A percentile compares a stretch with the other conserved stretches of the same genome.
These are phyloP conservation scores for Teleiodes luculella DNA, from an alignment of 2,888 invertebrate genomes.

Conservation along the genomic window DNA sequence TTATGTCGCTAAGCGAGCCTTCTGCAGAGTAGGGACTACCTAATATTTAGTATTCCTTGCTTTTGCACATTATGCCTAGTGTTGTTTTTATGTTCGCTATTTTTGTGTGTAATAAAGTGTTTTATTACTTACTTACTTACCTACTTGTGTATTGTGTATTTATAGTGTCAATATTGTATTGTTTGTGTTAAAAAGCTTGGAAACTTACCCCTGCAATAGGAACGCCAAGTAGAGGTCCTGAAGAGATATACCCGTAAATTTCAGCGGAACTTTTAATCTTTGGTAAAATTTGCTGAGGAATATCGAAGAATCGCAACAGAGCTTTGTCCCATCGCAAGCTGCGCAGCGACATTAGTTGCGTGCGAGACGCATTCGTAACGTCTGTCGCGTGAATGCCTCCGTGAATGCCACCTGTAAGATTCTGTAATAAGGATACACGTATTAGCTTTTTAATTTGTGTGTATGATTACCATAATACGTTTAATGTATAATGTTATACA, in stretches of 20 bases:
- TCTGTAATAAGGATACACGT: constrained; percentile 52
- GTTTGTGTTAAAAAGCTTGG: too few relatives aligned
- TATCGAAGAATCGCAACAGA: constrained; percentile 91
- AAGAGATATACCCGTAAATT: constrained; percentile 89
- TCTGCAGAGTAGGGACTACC: too few relatives aligned
- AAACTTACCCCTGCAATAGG: constrained; percentile 91
- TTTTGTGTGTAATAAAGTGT: not conserved
- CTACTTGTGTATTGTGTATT: too few relatives aligned
- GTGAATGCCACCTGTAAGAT: constrained; percentile 78
- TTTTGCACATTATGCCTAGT: too few relatives aligned
- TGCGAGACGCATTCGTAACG: constrained; percentile 97
- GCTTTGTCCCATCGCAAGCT: constrained; percentile 94
- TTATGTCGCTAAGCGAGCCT: too few relatives aligned
- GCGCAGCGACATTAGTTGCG: constrained; percentile 95
- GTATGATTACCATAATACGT: too few relatives aligned
- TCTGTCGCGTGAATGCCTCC: constrained; percentile 90
- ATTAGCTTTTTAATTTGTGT: too few relatives aligned
- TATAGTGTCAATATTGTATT: too few relatives aligned
- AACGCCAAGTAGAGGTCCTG: constrained; percentile 86
- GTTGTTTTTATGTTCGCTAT: too few relatives aligned
- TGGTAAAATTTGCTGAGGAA: constrained; percentile 91
- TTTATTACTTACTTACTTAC: too few relatives aligned
- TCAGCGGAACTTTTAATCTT: constrained; percentile 94
- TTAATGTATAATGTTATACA: too few relatives aligned
- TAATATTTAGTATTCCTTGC: too few relatives aligned